Base-by-base conservation (phyloP, 2,113 vertebrate species). In the Apteryx mantelli region DNA sequence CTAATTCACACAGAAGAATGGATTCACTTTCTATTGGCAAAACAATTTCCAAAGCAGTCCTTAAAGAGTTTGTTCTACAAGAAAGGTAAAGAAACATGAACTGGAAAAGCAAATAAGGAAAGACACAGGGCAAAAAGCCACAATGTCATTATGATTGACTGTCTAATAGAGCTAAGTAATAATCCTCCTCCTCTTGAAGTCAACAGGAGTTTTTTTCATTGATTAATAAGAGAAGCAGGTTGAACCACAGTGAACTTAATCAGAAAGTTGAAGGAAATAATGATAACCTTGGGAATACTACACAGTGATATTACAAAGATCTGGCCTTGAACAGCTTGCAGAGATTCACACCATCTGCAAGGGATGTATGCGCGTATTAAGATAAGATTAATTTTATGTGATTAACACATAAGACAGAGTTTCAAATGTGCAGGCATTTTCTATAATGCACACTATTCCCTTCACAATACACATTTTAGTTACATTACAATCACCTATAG, bases 1-100 rank as follows among this genome's bases (percentile, higher is more conserved):
- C 98, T 3, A 96, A 97, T 66, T 97, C 97, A 14, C 97, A 97
- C 46, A 99, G 98, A 74, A 97, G 91, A 66, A 97, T 81, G 26
- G 98, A 98, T 88, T 98, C 97, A 53, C 98, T 97, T 97, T 99
- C 98, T 34, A 98, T 97, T 18, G 99, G 99, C 64, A 97, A 96
- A 15, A 99, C 97, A 69, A 99, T 97, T 68, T 98, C 97, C 86
- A 99, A 97, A 13, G 98, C 99, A 7, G 95, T 94, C 50, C 97
- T 98, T 69, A 99, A 96, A 30, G 98, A 99, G 65, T 97, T 96
- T 87, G 98, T 91, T 95, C 99, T 99, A 88, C 42, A 91, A 84
- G 68, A 70, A 83, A 97, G 75, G 58, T 40, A 96, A 94, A 64
- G 44, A 93, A 96, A 95, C 20, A 34, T 36, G 16, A 93, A 68